Percentiles rank a stretch among this genome's conserved stretches.
Conservation (phyloP, 2,888 invertebrate genomes). For the Cephus spinipes region DNA sequence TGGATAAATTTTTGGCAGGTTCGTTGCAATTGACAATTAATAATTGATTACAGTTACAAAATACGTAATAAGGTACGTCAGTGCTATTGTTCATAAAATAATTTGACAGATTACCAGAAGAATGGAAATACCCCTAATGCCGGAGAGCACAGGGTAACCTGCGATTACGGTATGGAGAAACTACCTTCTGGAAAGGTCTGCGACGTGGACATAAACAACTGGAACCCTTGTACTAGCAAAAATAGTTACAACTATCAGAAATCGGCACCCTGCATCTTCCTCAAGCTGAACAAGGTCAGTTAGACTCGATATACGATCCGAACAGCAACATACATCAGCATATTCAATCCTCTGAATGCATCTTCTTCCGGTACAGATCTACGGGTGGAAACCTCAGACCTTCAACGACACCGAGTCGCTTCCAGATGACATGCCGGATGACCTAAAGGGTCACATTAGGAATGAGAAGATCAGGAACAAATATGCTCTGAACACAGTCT, state of each 20-base stretch:
- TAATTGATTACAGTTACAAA: background rate
- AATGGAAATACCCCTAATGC: constrained; percentile 41
- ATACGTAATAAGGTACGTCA: too few relatives aligned
- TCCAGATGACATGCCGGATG: constrained; percentile 81
- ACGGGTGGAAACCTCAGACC: constrained; percentile 85
- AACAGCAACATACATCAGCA: too few relatives aligned
- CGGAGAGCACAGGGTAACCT: constrained; percentile 73
- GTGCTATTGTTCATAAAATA: too few relatives aligned
- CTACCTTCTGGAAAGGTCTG: constrained; percentile 82
- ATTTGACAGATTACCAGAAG: constrained; percentile 61
- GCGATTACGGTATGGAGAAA: constrained; percentile 72
- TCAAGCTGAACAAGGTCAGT: constrained; percentile 95
- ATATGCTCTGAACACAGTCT: constrained; percentile 77
- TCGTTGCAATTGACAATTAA: constrained; percentile 55
- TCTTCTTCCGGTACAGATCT: constrained; percentile 75
- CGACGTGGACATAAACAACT: constrained; percentile 79
- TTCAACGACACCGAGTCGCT: constrained; percentile 80
- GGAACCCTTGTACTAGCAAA: constrained; percentile 81
- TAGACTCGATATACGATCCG: background rate
- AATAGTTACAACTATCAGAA: constrained; percentile 88
- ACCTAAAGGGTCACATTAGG: constrained; percentile 78
- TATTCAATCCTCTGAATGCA: too few relatives aligned
- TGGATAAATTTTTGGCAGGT: constrained; percentile 84
- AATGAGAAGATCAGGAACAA: constrained; percentile 60
- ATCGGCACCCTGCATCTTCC: constrained; percentile 93